Evolutionary conservation across 92 coral and sea anemone genomes (phyloP).

Genomic region (Hydrozoanthus gracilis): DNA sequence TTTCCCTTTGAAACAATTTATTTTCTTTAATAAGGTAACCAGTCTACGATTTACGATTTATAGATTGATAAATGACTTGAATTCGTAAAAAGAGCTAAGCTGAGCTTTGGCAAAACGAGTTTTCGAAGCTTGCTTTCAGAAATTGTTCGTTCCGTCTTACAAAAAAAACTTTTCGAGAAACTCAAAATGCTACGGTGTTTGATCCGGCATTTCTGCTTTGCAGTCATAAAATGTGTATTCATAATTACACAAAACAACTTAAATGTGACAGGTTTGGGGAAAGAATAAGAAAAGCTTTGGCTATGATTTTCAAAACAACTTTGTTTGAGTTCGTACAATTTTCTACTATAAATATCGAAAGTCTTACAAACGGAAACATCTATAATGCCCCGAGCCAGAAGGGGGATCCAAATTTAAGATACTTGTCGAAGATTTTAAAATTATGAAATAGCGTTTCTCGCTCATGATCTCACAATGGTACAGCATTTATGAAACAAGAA

Average conservation of each 20-base stretch:
- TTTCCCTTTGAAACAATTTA: too few species aligned
- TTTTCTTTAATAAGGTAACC: not conserved
- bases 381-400: not conserved
- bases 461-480: not conserved
- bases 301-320: not conserved
- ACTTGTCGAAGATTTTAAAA: not conserved
- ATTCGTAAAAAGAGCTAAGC: too few species aligned
- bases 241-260: not conserved
- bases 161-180: not conserved
- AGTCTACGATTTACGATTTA: not conserved
- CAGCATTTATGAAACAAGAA: too few species aligned
- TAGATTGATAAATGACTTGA: not conserved
- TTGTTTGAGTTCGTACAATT: not conserved
- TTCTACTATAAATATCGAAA: not conserved
- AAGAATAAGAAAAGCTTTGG: not conserved
- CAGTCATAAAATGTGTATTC: not conserved
- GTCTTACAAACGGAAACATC: too few species aligned
- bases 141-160: not conserved
- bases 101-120: not conserved
- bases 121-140: not conserved
- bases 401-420: not conserved
- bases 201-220: not conserved
- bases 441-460: not conserved
- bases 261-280: not conserved
- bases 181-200: not conserved